Evolutionary conservation across 1,140 invertebrate species (phyloP).

Genomic region (Aphis gossypii): DNA sequence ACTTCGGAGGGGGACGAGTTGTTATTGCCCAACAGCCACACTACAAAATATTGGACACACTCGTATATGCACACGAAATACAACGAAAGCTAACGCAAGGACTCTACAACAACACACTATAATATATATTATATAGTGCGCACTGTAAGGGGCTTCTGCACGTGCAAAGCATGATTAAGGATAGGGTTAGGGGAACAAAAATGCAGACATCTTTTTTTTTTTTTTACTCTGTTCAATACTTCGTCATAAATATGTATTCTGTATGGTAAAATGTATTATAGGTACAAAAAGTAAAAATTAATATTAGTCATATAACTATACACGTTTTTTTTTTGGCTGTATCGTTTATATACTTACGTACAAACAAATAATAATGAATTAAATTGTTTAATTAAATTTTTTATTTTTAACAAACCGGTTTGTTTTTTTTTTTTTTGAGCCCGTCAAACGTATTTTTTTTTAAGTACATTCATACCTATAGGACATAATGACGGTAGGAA

Average conservation of each 20-base stretch:
- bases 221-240: neutral
- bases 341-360: neutral
- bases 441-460: neutral
- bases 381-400: neutral
- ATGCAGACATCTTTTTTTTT: slow-evolving; percentile 7
- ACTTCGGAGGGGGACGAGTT: neutral
- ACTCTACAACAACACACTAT: neutral
- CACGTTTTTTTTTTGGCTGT: neutral
- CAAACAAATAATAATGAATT: slow-evolving; percentile 3
- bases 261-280: neutral
- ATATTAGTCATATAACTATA: neutral
- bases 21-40: neutral
- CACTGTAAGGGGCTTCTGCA: neutral
- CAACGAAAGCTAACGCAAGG: neutral
- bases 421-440: neutral
- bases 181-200: neutral
- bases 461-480: neutral
- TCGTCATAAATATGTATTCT: slow-evolving; percentile 2
- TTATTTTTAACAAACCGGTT: slow-evolving; percentile 24
- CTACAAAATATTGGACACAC: neutral
- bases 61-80: neutral
- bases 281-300: neutral
- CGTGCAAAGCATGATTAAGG: neutral
- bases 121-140: too few relatives aligned
- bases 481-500: neutral